Base-by-base conservation (phyloP, 2,113 vertebrate genomes). In the Maccullochella peelii region DNA sequence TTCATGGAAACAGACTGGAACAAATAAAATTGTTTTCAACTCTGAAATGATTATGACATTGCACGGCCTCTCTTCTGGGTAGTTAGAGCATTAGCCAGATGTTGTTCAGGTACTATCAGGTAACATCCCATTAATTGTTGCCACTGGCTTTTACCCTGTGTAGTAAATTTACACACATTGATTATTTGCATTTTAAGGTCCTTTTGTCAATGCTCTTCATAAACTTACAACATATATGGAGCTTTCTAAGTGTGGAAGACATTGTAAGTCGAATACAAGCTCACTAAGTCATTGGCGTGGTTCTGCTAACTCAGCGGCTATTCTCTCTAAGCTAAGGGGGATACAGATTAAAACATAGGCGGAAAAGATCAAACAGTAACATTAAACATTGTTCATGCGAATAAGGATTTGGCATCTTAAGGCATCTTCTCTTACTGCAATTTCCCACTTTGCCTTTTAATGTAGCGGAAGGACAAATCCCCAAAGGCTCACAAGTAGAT, bases 381-480 rank as follows among this genome's bases (percentile, higher is more conserved):
- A 91, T 92, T 88, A 85, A 84, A 86, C 73, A 88, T 82, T 83
- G 86, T 83, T 80, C 80, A 80, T 72, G 74, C 69, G 82, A 89
- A 38, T 61, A 76, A 79, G 81, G 90, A 93, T 94, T 93, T 88
- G 74, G 80, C 68, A 36, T 93, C 83, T 80, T 82, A 82, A 87
- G 77, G 78, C 83, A n/a, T n/a, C 23, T 77, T 87, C 78, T 78
- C 70, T 78, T 71, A 33, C 59, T 71, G 83, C 93, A 79, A 92
- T 94, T 93, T 87, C 89, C 86, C 80, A 77, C 78, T 73, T 78
- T 40, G 70, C 89, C 88, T 91, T 95, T 94, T 92, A 94, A 92
- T 93, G 91, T 94, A 83, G 25, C 83, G 79, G 42, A 83, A 92
- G 94, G 92, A 94, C 92, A 95, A 92, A 96, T 95, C 88, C 90